Percentiles rank a stretch among this genome's conserved stretches.
These are phyloP conservation scores for Amniataba percoides DNA, from an alignment of 2,797 vertebrate species.

Conservation along the genomic window DNA sequence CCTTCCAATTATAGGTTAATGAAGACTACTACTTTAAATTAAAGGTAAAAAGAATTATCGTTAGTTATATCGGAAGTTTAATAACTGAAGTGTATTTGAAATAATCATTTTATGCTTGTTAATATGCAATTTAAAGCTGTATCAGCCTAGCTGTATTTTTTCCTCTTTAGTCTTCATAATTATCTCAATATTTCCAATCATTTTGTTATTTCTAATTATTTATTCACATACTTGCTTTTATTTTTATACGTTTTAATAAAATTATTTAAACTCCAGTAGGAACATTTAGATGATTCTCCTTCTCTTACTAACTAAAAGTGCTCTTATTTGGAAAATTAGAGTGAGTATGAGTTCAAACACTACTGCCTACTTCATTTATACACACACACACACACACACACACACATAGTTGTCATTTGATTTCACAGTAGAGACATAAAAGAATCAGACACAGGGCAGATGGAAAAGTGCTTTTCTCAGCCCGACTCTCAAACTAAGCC, in stretches of 20 bases:
- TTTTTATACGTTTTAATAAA: not conserved
- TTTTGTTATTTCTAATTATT: not conserved
- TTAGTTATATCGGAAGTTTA: conserved; percentile 6
- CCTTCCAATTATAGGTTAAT: conserved; percentile 6
- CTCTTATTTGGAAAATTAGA: too few species aligned
- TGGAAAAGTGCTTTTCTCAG: conserved; percentile 52
- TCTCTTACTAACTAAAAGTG: too few species aligned
- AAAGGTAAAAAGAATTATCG: conserved; percentile 9
- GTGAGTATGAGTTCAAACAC: too few species aligned
- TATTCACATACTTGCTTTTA: too few species aligned
- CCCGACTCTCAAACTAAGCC: conserved; percentile 43
- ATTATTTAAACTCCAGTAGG: too few species aligned
- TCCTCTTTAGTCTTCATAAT: not conserved
- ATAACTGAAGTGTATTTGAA: conserved; percentile 13
- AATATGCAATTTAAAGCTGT: not conserved
- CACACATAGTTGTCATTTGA: not conserved
- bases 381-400: too few species aligned
- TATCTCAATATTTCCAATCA: not conserved
- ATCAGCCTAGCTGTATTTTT: not conserved
- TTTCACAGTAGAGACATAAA: not conserved
- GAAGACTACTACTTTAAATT: not conserved
- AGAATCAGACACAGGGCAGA: conserved; percentile 43
- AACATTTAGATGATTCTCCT: too few species aligned
- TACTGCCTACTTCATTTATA: too few species aligned
- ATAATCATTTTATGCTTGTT: not conserved